A percentile compares a stretch with the other conserved stretches of the same genome.
These are phyloP conservation scores for Brachyptera risi DNA, from an alignment of 2,888 invertebrate species.

Conservation along the genomic window DNA sequence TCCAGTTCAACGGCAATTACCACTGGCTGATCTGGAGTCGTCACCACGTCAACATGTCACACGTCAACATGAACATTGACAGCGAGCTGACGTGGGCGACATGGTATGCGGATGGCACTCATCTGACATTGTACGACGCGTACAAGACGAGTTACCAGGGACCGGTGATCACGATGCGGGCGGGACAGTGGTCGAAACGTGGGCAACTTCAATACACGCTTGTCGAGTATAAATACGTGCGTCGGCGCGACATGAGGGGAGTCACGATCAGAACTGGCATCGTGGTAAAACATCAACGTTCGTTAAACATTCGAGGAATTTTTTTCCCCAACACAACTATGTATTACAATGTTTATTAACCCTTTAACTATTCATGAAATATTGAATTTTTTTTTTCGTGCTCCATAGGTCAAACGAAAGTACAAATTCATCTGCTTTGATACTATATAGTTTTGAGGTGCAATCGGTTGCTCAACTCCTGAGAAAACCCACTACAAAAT, in stretches of 20 bases:
- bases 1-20: too few species aligned
- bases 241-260: background rate
- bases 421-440: too few species aligned
- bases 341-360: background rate
- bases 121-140: background rate
- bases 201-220: background rate
- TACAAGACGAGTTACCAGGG: background rate
- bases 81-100: slow-evolving; percentile 13
- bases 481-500: too few species aligned
- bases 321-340: background rate
- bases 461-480: too few species aligned
- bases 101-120: background rate
- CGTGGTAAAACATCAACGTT: background rate
- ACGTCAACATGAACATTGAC: background rate
- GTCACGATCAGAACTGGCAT: background rate
- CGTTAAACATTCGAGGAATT: background rate
- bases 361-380: too few species aligned
- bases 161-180: background rate
- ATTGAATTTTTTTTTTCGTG: too few species aligned
- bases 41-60: background rate
- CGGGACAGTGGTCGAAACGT: background rate
- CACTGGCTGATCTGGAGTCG: background rate
- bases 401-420: too few species aligned
- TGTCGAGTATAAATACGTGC: background rate
- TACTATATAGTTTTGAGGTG: too few species aligned